Percentiles rank a stretch among this genome's conserved stretches.
These are phyloP conservation scores for Neolamprologus falcicula DNA, from an alignment of 2,113 vertebrate species.

Conservation along the genomic window DNA sequence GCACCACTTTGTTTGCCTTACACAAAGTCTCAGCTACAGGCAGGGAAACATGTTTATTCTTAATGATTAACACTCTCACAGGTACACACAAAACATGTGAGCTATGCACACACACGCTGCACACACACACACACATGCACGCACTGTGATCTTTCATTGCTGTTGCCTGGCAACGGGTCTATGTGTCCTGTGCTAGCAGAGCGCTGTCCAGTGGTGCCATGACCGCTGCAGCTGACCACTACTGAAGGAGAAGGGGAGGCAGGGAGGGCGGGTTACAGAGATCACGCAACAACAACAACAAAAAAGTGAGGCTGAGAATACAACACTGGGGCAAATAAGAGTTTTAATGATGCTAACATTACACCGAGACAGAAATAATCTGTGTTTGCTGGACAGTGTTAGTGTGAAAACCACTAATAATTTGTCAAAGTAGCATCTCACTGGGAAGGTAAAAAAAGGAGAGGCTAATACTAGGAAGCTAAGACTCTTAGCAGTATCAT, in stretches of 20 bases:
- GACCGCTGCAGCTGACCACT: slow-evolving; percentile 70
- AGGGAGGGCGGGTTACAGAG: not conserved
- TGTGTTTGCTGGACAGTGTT: not conserved
- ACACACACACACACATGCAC: slow-evolving; percentile 12
- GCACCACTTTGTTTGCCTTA: slow-evolving; percentile 36
- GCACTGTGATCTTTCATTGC: slow-evolving; percentile 66
- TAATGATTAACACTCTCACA: slow-evolving; percentile 62
- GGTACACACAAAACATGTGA: slow-evolving; percentile 31
- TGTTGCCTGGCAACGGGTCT: slow-evolving; percentile 77
- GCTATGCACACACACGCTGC: slow-evolving; percentile 3
- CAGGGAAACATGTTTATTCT: slow-evolving; percentile 52
- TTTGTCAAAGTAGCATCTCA: not conserved
- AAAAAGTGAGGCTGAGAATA: not conserved
- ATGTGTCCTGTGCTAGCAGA: slow-evolving; percentile 69
- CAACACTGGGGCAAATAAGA: not conserved
- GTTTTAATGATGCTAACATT: not conserved
- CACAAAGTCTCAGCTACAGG: slow-evolving; percentile 10
- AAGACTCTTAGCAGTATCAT: not conserved
- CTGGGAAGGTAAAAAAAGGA: not conserved
- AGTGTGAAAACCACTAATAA: not conserved
- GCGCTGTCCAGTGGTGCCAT: slow-evolving; percentile 70
- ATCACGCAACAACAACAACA: not conserved
- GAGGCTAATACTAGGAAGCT: not conserved
- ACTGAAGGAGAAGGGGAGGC: slow-evolving; percentile 13
- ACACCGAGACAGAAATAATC: not conserved